phyloP scores from a whole-genome alignment of 2,113 vertebrate species.

The Charina bottae region DNA sequence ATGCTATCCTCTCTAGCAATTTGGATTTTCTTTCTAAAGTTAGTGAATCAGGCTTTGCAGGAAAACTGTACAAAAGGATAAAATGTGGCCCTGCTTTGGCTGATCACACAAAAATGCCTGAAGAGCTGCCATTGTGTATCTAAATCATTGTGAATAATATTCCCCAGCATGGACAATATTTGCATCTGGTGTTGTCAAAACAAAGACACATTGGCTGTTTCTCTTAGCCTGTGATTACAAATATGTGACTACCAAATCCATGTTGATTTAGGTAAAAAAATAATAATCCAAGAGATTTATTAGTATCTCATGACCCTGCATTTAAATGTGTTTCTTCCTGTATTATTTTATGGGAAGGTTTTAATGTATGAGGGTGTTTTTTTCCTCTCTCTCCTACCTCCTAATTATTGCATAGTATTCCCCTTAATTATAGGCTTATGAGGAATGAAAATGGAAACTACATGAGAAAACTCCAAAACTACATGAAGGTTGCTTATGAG shows the following conservation, averaged over 20 bases:
- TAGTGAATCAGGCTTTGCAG: not conserved
- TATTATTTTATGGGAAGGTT: conserved; percentile 10
- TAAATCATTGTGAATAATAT: conserved; percentile 29
- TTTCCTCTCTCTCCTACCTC: not conserved
- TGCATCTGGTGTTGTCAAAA: conserved; percentile 29
- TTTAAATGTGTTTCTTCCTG: conserved; percentile 7
- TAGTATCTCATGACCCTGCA: conserved; percentile 16
- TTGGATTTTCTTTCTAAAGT: not conserved
- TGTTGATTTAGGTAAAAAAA: conserved; percentile 27
- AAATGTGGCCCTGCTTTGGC: conserved; percentile 10
- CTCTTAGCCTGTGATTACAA: conserved; percentile 15
- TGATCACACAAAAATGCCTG: conserved; percentile 9
- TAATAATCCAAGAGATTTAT: conserved; percentile 17
- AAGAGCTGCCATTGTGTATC: not conserved
- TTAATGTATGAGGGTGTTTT: not conserved
- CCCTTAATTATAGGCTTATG: not conserved
- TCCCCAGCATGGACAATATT: conserved; percentile 1
- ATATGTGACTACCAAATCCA: not conserved
- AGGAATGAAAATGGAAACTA: not conserved
- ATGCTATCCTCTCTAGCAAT: not conserved
- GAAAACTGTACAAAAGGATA: not conserved
- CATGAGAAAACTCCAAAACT: not conserved
- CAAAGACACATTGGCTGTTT: conserved; percentile 4
- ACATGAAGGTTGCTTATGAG: no score
- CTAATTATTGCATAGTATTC: not conserved